These are phyloP conservation scores for Diachasmimorpha longicaudata DNA, from an alignment of 1,140 invertebrate genomes.

Conservation along the genomic window DNA sequence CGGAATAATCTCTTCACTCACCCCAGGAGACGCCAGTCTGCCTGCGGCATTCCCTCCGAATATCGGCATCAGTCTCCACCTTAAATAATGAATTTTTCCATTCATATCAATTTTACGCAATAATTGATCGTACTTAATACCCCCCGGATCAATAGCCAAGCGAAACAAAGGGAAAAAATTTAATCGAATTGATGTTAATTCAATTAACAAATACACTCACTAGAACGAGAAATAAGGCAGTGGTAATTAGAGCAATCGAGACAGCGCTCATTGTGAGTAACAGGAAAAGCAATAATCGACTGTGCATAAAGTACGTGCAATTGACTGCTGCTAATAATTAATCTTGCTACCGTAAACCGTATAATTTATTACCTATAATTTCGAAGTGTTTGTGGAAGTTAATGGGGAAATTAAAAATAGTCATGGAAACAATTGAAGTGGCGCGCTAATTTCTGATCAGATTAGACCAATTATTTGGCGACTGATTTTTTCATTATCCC, in stretches of 20 bases:
- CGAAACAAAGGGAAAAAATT: not conserved
- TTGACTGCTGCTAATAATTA: not conserved
- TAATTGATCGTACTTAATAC: not conserved
- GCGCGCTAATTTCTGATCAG: no score
- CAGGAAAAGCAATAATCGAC: not conserved
- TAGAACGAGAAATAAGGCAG: not conserved
- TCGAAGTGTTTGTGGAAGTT: not conserved
- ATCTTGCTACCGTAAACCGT: not conserved
- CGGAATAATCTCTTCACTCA: not conserved
- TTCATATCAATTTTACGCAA: not conserved
- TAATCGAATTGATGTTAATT: not conserved
- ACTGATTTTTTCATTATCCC: no score
- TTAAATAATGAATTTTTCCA: not conserved
- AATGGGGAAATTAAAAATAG: not conserved
- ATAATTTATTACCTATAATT: not conserved
- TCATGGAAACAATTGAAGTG: no score
- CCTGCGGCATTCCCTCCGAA: constrained; percentile 20
- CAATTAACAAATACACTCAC: not conserved
- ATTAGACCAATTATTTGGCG: no score
- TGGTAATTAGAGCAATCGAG: not conserved
- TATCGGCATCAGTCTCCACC: constrained; percentile 14
- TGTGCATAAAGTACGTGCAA: not conserved
- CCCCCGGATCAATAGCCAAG: not conserved
- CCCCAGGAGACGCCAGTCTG: constrained; percentile 26
- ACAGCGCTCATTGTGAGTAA: not conserved